These are phyloP conservation scores for Caenorhabditis remanei DNA, from an alignment of 1,140 invertebrate genomes.

Conservation along the genomic window DNA sequence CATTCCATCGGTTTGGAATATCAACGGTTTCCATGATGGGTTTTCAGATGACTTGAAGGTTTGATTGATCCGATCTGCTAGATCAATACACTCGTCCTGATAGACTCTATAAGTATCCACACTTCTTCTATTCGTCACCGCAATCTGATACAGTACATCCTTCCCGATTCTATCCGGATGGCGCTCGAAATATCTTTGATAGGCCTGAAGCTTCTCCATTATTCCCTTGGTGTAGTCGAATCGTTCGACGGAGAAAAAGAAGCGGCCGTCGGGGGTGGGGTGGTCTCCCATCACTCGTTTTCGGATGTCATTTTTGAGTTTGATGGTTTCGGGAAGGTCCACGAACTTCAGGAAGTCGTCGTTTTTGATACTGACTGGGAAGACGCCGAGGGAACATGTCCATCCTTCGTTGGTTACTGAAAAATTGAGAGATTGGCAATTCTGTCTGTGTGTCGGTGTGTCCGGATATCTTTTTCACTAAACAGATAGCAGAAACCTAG, in stretches of 20 bases:
- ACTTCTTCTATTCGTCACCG: constrained; percentile 75
- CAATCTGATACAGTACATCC: constrained; percentile 75
- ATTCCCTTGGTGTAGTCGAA: constrained; percentile 78
- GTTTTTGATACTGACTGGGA: constrained; percentile 77
- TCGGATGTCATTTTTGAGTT: constrained; percentile 72
- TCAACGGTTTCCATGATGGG: constrained; percentile 73
- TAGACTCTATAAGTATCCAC: constrained; percentile 77
- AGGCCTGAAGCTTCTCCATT: constrained; percentile 70
- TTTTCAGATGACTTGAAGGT: constrained; percentile 66
- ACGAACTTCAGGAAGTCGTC: constrained; percentile 76
- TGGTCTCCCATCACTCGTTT: constrained; percentile 72
- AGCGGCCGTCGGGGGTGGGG: constrained; percentile 70
- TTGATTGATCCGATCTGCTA: constrained; percentile 74
- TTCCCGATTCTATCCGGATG: constrained; percentile 76
- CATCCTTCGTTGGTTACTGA: constrained; percentile 76
- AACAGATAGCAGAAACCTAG: too few species aligned
- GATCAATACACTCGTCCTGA: constrained; percentile 75
- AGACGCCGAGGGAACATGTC: constrained; percentile 77
- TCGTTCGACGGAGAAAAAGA: constrained; percentile 77
- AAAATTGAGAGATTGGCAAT: too few species aligned
- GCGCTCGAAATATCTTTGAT: constrained; percentile 72
- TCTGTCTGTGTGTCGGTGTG: too few species aligned
- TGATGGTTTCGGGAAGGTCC: constrained; percentile 68
- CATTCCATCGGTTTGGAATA: constrained; percentile 77
- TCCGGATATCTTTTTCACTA: too few species aligned